These are phyloP conservation scores for Lasius fuliginosus DNA, from an alignment of 2,888 invertebrate species.

Conservation along the genomic window DNA sequence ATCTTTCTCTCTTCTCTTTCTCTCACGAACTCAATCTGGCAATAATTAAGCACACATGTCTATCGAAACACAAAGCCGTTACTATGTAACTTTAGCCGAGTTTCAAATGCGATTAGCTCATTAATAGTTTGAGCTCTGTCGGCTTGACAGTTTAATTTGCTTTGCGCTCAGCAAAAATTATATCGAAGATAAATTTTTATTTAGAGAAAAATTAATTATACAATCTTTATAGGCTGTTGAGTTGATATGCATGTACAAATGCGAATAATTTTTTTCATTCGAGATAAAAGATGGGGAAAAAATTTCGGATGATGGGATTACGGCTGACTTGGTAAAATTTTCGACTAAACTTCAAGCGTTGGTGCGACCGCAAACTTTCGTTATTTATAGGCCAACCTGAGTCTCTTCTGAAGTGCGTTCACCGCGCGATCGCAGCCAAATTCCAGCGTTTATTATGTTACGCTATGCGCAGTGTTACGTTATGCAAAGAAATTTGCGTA, in stretches of 20 bases:
- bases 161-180: background rate
- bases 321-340: conserved; percentile 18
- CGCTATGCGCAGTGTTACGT: conserved; percentile 9
- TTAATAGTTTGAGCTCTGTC: conserved; percentile 15
- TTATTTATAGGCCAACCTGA: conserved; percentile 72
- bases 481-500: conserved; percentile 13
- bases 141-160: background rate
- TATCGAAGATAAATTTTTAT: background rate
- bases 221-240: background rate
- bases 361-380: conserved; percentile 64
- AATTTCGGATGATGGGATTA: conserved; percentile 17
- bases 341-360: conserved; percentile 63
- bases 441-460: conserved; percentile 57
- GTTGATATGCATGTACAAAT: background rate
- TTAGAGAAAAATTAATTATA: background rate
- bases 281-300: conserved; percentile 12
- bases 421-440: conserved; percentile 59
- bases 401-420: conserved; percentile 63
- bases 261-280: conserved; percentile 21
- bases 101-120: conserved; percentile 13
- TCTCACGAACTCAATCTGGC: background rate
- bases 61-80: conserved; percentile 29
- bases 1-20: too few relatives aligned
- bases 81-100: conserved; percentile 33
- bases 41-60: background rate